Evolutionary conservation across 2,888 invertebrate genomes (phyloP), one percentile per base, ranked within the genome.

Genomic region (Cyclophora punctaria): DNA sequence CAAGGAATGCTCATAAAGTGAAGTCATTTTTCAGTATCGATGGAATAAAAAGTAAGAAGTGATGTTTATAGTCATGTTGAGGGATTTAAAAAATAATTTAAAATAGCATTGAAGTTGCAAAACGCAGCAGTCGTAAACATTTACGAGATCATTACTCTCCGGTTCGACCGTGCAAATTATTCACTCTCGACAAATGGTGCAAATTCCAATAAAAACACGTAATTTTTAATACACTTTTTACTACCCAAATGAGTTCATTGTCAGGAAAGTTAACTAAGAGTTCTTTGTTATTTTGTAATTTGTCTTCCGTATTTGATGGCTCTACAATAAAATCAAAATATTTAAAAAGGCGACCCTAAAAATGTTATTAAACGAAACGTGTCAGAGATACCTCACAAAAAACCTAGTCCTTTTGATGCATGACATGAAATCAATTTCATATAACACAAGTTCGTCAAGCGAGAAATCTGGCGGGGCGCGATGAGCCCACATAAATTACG

Each of bases 71-170:
- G 62, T 59, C 64, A 56, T 61, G 63, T 56, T 48, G 52, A 61
- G 62, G 66, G 69, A 74, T 74, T 63, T 68, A 64, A 83, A 68
- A 80, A 78, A 80, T 75, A 71, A 81, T 80, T 82, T 78, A 77
- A 81, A 52, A 79, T 73, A 73, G 75, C 77, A 76, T 74, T 75
- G 71, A 71, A 69, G 71, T 67, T 67, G 67, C 37, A 73, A 78
- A 79, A 75, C 68, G 72, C 78, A 75, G 74, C 73, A 73, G 75
- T 77, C 78, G 77, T 86, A 83, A 88, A 86, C 76, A 73, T 87
- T 88, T 84, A 88, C 78, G 87, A 85, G 87, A 82, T 75, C 86
- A 82, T 86, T 86, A 83, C 83, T 77, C 86, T 83, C 80, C 69
- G 74, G 71, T 76, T 69, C 70, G 69, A 67, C 72, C 72, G 73